These are phyloP conservation scores for Drosophila quinaria DNA, from an alignment of 2,888 invertebrate species.

Conservation along the genomic window DNA sequence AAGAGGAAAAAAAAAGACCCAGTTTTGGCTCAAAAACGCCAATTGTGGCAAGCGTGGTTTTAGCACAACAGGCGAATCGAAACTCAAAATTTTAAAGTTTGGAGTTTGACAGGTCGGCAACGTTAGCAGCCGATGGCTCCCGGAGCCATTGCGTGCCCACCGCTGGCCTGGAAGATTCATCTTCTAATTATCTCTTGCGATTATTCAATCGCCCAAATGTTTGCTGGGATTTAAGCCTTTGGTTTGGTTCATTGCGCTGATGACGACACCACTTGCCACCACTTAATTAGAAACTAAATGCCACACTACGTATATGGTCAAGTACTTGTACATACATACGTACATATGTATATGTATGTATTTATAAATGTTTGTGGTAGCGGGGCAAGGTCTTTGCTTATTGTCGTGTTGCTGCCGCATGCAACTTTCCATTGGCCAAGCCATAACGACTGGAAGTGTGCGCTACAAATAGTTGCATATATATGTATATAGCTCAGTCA, in stretches of 20 bases:
- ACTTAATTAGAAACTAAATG: constrained; percentile 37
- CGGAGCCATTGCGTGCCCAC: too few relatives aligned
- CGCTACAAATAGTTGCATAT: constrained; percentile 14
- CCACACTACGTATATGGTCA: constrained; percentile 7
- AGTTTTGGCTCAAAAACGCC: too few relatives aligned
- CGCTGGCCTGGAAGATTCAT: too few relatives aligned
- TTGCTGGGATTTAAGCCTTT: too few relatives aligned
- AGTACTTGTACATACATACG: background rate
- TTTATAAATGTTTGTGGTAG: constrained; percentile 2
- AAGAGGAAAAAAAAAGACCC: too few relatives aligned
- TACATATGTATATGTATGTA: background rate
- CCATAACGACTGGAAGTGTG: constrained; percentile 12
- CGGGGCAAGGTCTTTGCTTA: constrained; percentile 23
- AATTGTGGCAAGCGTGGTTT: too few relatives aligned
- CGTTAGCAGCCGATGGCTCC: too few relatives aligned
- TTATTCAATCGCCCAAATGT: too few relatives aligned
- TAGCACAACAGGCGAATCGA: too few relatives aligned
- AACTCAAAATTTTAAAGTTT: too few relatives aligned
- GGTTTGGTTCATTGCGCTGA: constrained; percentile 24
- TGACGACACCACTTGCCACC: constrained; percentile 36
- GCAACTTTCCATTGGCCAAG: constrained; percentile 6
- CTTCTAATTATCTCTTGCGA: too few relatives aligned
- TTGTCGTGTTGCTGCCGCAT: constrained; percentile 15
- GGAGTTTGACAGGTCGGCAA: too few relatives aligned
- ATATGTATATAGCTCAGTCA: background rate